Conservation (phyloP, 2,888 invertebrate genomes). For the Petrolisthes cinctipes region DNA sequence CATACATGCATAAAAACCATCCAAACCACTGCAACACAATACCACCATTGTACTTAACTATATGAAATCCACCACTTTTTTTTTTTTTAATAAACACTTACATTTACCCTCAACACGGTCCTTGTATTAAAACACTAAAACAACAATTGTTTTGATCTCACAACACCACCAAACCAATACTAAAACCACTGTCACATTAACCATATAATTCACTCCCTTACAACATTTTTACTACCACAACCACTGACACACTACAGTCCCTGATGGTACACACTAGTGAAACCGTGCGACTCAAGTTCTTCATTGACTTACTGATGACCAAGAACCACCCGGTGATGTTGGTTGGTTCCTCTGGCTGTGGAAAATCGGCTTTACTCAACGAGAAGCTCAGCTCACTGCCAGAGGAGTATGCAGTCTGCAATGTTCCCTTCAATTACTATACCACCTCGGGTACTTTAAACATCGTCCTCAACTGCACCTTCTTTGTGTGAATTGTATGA, state of each 20-base stretch:
- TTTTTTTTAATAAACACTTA: no score
- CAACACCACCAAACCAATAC: not conserved
- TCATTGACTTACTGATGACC: constrained; percentile 89
- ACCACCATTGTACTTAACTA: no score
- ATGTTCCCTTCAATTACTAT: constrained; percentile 96
- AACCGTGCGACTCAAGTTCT: constrained; percentile 89
- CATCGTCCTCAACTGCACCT: not conserved
- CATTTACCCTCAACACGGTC: no score
- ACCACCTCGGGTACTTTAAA: constrained; percentile 79
- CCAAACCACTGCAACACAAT: no score
- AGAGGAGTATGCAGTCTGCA: constrained; percentile 88
- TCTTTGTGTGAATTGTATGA: not conserved
- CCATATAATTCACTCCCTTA: not conserved
- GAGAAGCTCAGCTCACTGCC: constrained; percentile 84
- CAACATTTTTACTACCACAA: not conserved
- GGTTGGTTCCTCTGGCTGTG: constrained; percentile 89
- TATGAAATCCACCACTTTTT: no score
- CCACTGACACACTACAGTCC: constrained; percentile 75
- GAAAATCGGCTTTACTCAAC: constrained; percentile 92
- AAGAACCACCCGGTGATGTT: constrained; percentile 93
- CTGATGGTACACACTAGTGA: constrained; percentile 93
- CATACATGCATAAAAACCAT: no score
- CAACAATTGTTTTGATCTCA: no score
- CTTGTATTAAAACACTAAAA: no score
- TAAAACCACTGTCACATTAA: not conserved